Evolutionary conservation across 2,797 vertebrate genomes (phyloP).

Genomic region (Varecia variegata): DNA sequence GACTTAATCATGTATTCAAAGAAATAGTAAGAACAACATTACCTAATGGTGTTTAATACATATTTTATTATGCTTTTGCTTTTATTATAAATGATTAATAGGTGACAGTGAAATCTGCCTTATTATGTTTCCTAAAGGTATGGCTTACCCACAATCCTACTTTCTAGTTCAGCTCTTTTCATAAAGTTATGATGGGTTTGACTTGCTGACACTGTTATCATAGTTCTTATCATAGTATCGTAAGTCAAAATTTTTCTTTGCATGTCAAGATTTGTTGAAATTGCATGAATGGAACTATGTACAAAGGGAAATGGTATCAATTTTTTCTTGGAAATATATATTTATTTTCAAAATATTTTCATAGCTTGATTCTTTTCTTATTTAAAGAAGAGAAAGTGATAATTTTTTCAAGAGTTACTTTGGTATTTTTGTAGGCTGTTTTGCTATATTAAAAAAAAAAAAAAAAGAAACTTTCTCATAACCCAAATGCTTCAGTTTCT

Average conservation of each 20-base stretch:
- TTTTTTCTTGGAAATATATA: background rate
- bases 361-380: background rate
- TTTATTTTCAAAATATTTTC: background rate
- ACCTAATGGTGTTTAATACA: conserved; percentile 66
- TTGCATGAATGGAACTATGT: background rate
- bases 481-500: background rate
- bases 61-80: conserved; percentile 75
- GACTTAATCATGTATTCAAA: conserved; percentile 13
- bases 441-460: background rate
- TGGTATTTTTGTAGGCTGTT: background rate
- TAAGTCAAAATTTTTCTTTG: background rate
- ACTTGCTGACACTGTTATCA: background rate
- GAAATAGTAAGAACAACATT: background rate
- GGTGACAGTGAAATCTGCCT: conserved; percentile 67
- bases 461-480: background rate
- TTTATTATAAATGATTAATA: conserved; percentile 79
- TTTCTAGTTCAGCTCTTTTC: conserved; percentile 24
- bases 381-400: background rate
- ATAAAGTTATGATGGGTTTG: background rate
- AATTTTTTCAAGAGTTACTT: conserved; percentile 10
- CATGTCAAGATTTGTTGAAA: background rate
- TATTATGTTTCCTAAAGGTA: conserved; percentile 67
- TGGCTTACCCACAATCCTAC: background rate
- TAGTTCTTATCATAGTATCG: background rate
- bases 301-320: background rate